Evolutionary conservation across 2,113 vertebrate genomes (phyloP), one percentile per base, ranked within the genome.

Genomic region (Lynx canadensis): DNA sequence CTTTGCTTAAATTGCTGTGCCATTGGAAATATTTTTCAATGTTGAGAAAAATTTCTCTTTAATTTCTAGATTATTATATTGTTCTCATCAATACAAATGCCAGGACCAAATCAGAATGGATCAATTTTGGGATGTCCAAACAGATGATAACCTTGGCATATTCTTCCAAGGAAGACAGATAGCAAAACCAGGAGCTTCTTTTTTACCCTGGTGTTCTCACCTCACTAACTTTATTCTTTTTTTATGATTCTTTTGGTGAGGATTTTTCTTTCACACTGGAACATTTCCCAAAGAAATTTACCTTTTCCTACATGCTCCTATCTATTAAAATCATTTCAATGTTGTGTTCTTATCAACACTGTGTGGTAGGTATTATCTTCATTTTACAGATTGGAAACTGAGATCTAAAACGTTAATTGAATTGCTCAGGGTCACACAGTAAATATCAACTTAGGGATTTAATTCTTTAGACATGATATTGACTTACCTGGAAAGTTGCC

Each of bases 1-100:
- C 23, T 81, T 95, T 92, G 79, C 81, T 81, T 84, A 94, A 89
- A 89, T 83, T 93, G 29, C 82, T 91, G 23, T 95, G 29, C 31
- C 69, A 94, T 38, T 86, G 36, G 45, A 85, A 86, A 66, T 76
- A 76, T 31, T 84, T 96, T 91, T 85, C 89, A 33, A 92, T 57
- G 7, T 91, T 25, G 23, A 81, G 29, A 15, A 71, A 18, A 93
- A 57, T 45, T 84, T 84, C 88, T 88, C 78, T 68, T 94, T 29
- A 50, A 55, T 80, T 69, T 90, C 36, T 93, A 93, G 38, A 21
- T 74, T 79, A 52, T 55, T 23, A 23, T 84, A 29, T 50, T 91
- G 15, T 79, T 94, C 33, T 95, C 88, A 11, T 68, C 55, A 68
- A 9, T 69, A 27, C 14, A 71, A 76, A n/a, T 81, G 36, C 25